Evolutionary conservation across 1,140 invertebrate genomes (phyloP).

Genomic region (Pseudoatta argentina): DNA sequence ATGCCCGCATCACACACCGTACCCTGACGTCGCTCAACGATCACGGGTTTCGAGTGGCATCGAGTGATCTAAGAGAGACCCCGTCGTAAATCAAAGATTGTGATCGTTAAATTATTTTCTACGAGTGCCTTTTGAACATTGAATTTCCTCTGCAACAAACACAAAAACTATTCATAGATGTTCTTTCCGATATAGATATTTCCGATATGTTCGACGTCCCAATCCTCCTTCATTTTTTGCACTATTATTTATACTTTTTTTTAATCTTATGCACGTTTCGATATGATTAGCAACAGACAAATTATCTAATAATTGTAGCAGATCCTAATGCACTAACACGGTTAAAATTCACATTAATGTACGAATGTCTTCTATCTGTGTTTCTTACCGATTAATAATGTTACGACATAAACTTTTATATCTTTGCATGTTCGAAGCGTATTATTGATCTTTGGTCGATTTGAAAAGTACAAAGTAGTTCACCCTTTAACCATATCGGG

Average conservation of each 20-base stretch:
- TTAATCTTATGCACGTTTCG: constrained; percentile 36
- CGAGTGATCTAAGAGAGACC: constrained; percentile 75
- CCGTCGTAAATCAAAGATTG: constrained; percentile 77
- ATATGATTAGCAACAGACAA: constrained; percentile 3
- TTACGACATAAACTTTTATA: constrained; percentile 45
- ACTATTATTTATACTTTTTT: constrained; percentile 14
- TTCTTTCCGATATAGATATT: constrained; percentile 71
- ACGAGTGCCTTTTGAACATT: constrained; percentile 85
- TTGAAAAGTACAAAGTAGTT: constrained; percentile 53
- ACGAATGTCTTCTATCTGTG: constrained; percentile 11
- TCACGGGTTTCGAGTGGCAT: constrained; percentile 70
- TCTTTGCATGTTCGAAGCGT: constrained; percentile 10
- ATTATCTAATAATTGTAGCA: constrained; percentile 10
- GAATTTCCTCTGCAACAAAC: constrained; percentile 77
- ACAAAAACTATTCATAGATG: constrained; percentile 66
- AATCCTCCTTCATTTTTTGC: background rate
- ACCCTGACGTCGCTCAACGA: constrained; percentile 71
- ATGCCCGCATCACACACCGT: constrained; percentile 76
- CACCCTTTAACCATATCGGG: background rate
- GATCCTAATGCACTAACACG: background rate
- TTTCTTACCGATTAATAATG: constrained; percentile 24
- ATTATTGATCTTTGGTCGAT: constrained; percentile 40
- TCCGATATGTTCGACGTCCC: constrained; percentile 30
- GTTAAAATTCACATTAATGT: constrained; percentile 9
- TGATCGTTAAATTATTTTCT: constrained; percentile 83